Evolutionary conservation across 2,888 invertebrate genomes (phyloP).

Genomic region (Diarsia dahlii): DNA sequence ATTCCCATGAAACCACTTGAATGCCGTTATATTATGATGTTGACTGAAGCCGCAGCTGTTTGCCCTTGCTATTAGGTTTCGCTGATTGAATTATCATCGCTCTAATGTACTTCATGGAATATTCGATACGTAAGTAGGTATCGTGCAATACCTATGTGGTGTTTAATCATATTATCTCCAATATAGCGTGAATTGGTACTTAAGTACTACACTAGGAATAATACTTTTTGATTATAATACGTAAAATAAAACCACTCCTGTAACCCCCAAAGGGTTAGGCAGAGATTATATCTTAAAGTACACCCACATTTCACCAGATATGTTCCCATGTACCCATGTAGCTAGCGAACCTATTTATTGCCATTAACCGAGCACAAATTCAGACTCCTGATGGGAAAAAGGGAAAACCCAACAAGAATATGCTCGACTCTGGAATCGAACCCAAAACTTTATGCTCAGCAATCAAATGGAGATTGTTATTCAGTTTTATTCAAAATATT

Average conservation of each 20-base stretch:
- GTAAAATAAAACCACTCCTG: too few relatives aligned
- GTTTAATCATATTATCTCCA: neutral
- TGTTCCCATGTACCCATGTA: neutral
- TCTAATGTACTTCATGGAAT: slow-evolving; percentile 31
- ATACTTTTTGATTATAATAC: neutral
- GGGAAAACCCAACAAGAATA: rapidly evolving
- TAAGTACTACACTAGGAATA: neutral
- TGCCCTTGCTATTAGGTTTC: slow-evolving; percentile 53
- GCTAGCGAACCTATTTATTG: neutral
- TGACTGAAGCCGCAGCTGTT: slow-evolving; percentile 49
- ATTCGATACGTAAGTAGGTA: slow-evolving; percentile 35
- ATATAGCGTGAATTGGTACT: neutral
- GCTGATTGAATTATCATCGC: slow-evolving; percentile 57
- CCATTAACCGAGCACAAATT: neutral
- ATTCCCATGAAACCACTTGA: slow-evolving; percentile 50
- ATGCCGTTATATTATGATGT: slow-evolving; percentile 55
- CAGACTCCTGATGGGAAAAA: neutral
- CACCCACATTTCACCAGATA: too few relatives aligned
- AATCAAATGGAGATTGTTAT: neutral
- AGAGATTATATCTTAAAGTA: too few relatives aligned
- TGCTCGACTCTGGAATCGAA: neutral
- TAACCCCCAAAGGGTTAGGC: too few relatives aligned
- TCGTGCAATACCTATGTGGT: neutral
- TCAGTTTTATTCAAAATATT: neutral
- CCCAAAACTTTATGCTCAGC: neutral